These are phyloP conservation scores for Oryzias sinensis DNA, from an alignment of 2,797 vertebrate genomes.

Conservation along the genomic window DNA sequence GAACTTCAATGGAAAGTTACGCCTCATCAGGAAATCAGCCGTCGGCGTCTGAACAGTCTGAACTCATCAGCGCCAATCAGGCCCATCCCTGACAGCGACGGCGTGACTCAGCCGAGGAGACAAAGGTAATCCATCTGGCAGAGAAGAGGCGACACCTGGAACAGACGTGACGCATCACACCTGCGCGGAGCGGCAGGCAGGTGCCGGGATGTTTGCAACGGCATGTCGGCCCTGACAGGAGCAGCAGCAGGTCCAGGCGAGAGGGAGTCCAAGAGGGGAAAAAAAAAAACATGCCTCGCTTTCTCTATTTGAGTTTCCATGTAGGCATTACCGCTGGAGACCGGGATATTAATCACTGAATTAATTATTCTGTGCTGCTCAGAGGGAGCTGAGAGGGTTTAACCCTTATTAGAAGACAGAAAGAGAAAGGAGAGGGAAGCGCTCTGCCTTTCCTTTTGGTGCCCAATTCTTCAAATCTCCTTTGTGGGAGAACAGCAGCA, in stretches of 20 bases:
- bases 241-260: conserved; percentile 14
- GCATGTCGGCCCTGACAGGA: conserved; percentile 13
- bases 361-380: conserved; percentile 68
- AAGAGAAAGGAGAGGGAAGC: conserved; percentile 10
- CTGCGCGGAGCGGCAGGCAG: not conserved
- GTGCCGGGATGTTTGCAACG: not conserved
- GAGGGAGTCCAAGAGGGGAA: conserved; percentile 11
- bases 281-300: conserved; percentile 23
- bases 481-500: too few species aligned
- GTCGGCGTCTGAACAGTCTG: conserved; percentile 15
- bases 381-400: conserved; percentile 62
- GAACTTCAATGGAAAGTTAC: conserved; percentile 35
- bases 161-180: conserved; percentile 15
- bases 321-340: conserved; percentile 59
- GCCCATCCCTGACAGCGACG: conserved; percentile 21
- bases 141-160: conserved; percentile 45
- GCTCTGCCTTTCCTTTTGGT: conserved; percentile 18
- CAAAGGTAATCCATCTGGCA: conserved; percentile 17
- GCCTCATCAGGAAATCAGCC: conserved; percentile 37
- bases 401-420: conserved; percentile 58
- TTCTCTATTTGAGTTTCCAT: conserved; percentile 47
- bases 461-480: not conserved
- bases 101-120: conserved; percentile 42
- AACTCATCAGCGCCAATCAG: conserved; percentile 54
- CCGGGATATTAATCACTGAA: conserved; percentile 69